Base-by-base conservation (phyloP, 2,797 vertebrate species). In the Gymnothorax javanicus region DNA sequence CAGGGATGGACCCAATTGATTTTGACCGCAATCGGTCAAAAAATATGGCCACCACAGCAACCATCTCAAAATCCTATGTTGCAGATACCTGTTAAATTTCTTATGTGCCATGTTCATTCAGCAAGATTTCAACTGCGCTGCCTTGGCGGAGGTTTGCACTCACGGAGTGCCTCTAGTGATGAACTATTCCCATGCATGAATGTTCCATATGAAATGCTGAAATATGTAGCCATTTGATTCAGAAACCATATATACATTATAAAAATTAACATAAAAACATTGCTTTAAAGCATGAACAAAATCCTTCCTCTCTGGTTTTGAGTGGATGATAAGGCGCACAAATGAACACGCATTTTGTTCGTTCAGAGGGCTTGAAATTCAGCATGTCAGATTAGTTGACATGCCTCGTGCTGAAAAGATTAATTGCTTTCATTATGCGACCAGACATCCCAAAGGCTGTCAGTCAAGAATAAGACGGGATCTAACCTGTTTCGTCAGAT, bases 361-460 rank as follows among this genome's bases (percentile, higher is more conserved):
- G 52, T 50, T 20, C 52, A 17, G 4, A 75, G 52, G 15, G 33
- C 73, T 77, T 52, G 33, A 7, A 77, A 50, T 23, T 52, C 20
- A 17, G 43, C 73, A 77, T 50, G 13, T 20, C 73, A 50, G 73
- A 77, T 2, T 27, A 77, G 17, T 15, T 77, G 73, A 52, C 73
- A 7, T 50, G 73, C 73, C 13, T 23, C 52, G 15, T 56, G 50
- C 4, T 81, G 52, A 83, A 33, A 33, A 77, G 58, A 75, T 85
- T 33, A 87, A 85, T 84, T 67, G 62, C 71, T 73, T 79, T 71
- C 25, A 50, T 54, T 85, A 81, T 81, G 13, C 69, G 60, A 75
- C 73, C 15, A 58, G 75, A 59, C 27, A 54, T 60, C 83, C 81
- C 23, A 69, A 9, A 7, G 60, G 54, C 75, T 82, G 77, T 77